A percentile compares a stretch with the other conserved stretches of the same genome.
Conservation (phyloP, 2,888 invertebrate genomes). For the Andrena flavipes region DNA sequence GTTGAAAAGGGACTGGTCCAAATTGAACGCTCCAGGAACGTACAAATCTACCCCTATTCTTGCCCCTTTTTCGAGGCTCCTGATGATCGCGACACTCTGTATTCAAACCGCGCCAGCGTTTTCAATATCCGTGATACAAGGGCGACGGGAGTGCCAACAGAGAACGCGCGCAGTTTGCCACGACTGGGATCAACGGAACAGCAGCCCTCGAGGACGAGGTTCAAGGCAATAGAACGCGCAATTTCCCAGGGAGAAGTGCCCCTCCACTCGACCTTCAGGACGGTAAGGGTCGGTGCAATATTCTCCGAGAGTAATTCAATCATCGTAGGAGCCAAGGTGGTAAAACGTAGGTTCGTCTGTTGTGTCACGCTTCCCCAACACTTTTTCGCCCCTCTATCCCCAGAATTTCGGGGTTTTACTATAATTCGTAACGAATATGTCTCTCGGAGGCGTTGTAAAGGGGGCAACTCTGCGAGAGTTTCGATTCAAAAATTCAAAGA, state of each 20-base stretch:
- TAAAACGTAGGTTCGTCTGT: background rate
- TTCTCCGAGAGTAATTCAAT: constrained; percentile 18
- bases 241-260: constrained; percentile 27
- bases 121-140: constrained; percentile 50
- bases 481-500: too few species aligned
- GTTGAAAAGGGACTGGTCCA: constrained; percentile 33
- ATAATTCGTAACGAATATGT: too few species aligned
- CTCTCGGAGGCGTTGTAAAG: too few species aligned
- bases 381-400: background rate
- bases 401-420: background rate
- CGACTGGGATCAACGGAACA: constrained; percentile 13
- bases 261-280: constrained; percentile 15
- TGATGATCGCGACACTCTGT: constrained; percentile 6
- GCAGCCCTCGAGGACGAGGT: constrained; percentile 5
- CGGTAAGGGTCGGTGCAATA: background rate
- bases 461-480: too few species aligned
- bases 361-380: background rate
- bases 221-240: constrained; percentile 22
- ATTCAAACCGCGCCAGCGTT: constrained; percentile 44
- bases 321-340: background rate
- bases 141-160: constrained; percentile 27
- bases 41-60: background rate
- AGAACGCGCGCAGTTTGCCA: constrained; percentile 15
- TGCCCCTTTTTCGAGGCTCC: background rate
- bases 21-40: constrained; percentile 24